Evolutionary conservation across 2,888 invertebrate species (phyloP), one percentile per base, ranked within the genome.

Genomic region (Nymphalis c-album): DNA sequence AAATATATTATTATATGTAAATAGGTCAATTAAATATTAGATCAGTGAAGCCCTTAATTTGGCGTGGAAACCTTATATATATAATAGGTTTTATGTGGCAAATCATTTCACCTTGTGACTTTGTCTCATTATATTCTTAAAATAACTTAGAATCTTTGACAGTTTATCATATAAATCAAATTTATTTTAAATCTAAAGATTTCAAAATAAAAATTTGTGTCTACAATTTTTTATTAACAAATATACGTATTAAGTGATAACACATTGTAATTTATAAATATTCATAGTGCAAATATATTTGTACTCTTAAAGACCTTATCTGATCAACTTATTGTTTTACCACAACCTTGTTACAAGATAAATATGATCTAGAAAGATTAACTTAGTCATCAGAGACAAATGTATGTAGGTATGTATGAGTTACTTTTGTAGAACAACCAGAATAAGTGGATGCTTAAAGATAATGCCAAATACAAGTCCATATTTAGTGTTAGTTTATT

Each of bases 291-390:
- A 40, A 40, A 40, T 13, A 40, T 13, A 40, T 40, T 40, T 40
- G 8, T 40, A 2, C 35, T 40, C 10, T 13, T 40, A 3, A 40
- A 40, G 4, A 26, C 7, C 53, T 26, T 53, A 53, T 53, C 53
- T 18, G 50, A 53, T 53, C 22, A 13, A 17, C 17, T 0, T 26
- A 17, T 55, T 55, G 35, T 55, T 55, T 17, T 35, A n/a, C 17
- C 35, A 57, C 13, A 57, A 57, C 57, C 57, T 40, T 57, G 35
- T 31, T 57, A 18, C 35, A 22, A n/a, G 18, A 57, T 57, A 57
- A 57, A 57, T 18, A 57, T 40, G 18, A 57, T 57, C 40, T 57
- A 18, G 10, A 18, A 18, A 57, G 57, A 57, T 57, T n/a, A 20
- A 22, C 26, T 31, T 17, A 1, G 3, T 55, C 31, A 31, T n/a